Evolutionary conservation across 2,113 vertebrate species (phyloP).

Genomic region (Ploceus nigricollis): DNA sequence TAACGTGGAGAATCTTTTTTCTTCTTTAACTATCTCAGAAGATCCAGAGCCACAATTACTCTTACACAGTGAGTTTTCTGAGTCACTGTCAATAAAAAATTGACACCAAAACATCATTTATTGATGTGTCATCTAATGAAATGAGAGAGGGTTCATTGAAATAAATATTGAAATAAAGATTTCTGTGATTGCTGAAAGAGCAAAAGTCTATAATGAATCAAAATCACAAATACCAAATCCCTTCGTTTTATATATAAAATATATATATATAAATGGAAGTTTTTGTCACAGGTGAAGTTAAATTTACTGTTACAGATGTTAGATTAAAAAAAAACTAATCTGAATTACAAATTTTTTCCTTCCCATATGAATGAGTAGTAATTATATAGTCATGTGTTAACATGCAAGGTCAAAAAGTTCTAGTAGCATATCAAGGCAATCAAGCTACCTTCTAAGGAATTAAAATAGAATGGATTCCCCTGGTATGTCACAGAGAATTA

Average conservation of each 20-base stretch:
- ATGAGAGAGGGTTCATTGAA: neutral
- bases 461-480: neutral
- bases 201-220: neutral
- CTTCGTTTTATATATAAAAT: neutral
- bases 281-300: neutral
- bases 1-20: neutral
- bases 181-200: neutral
- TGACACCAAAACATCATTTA: neutral
- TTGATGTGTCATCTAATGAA: neutral
- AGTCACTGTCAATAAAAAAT: neutral
- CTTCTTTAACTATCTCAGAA: neutral
- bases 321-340: neutral
- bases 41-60: neutral
- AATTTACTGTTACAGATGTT: neutral
- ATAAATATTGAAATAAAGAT: neutral
- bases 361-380: neutral
- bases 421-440: neutral
- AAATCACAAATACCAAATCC: neutral
- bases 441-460: neutral
- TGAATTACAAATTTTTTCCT: neutral
- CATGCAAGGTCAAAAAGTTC: neutral
- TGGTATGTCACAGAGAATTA: neutral
- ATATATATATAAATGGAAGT: no score
- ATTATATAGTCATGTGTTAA: neutral
- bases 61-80: neutral